Evolutionary conservation across 2,888 invertebrate genomes (phyloP).

Genomic region (Acleris literana): DNA sequence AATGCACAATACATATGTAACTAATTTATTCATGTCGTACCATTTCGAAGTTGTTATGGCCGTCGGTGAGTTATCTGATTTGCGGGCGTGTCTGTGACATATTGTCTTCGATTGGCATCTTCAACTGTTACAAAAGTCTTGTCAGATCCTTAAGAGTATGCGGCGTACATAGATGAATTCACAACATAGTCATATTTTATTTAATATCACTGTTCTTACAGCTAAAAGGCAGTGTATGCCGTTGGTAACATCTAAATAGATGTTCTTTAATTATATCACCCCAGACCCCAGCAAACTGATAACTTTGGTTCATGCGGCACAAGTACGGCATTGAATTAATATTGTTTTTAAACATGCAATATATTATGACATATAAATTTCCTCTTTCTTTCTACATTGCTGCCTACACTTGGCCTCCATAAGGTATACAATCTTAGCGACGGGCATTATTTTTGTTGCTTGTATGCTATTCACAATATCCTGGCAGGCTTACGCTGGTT

Average conservation of each 20-base stretch:
- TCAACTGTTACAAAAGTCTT: constrained; percentile 44
- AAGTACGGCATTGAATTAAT: too few species aligned
- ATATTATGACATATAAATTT: background rate
- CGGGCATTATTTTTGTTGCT: constrained; percentile 28
- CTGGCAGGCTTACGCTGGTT: constrained; percentile 27
- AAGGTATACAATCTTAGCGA: constrained; percentile 9
- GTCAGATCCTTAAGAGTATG: constrained; percentile 41
- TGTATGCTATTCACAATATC: constrained; percentile 37
- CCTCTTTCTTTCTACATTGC: constrained; percentile 1
- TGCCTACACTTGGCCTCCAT: constrained; percentile 8
- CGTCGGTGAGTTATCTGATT: constrained; percentile 58
- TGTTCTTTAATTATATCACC: too few species aligned
- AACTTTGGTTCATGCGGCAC: too few species aligned
- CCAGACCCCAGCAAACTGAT: too few species aligned
- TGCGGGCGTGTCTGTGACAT: constrained; percentile 65
- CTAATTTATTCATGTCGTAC: constrained; percentile 56
- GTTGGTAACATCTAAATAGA: background rate
- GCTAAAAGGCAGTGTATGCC: background rate
- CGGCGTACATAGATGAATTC: constrained; percentile 11
- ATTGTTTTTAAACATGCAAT: background rate
- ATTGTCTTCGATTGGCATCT: constrained; percentile 58
- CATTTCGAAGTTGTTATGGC: constrained; percentile 61
- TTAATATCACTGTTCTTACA: background rate
- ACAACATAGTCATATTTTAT: constrained; percentile 5
- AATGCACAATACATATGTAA: constrained; percentile 25